Evolutionary conservation across 2,113 vertebrate species (phyloP), one percentile per base, ranked within the genome.

Genomic region (Phylloscopus whistleri): DNA sequence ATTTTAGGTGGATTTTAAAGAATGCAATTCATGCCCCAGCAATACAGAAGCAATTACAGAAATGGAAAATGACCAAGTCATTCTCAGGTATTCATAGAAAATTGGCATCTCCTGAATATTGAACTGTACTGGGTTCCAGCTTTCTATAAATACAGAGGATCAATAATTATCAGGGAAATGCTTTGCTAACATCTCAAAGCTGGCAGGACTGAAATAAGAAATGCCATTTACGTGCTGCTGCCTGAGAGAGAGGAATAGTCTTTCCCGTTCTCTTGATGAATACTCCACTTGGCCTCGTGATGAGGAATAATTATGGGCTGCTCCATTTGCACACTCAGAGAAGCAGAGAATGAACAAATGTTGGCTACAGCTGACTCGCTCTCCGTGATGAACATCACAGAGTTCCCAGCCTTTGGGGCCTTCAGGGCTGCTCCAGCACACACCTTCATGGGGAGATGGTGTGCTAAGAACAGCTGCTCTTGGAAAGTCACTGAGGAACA

Each of bases 31-130:
- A 84, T 39, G 75, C 62, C 58, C 92, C 77, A 83, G 58, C 89
- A 96, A 84, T 77, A 58, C 84, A 89, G 95, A 91, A 84, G 82
- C 90, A 97, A 96, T 96, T 96, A 94, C 74, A 97, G 89, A 96
- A 94, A 96, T 95, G 92, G 94, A 95, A 96, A 92, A 74, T 16
- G 58, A 93, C 96, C 96, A 95, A 97, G 91, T 73, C 86, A 91
- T 96, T 97, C 95, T 96, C 96, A 96, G 87, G 90, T 96, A 96
- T 96, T 96, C 94, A 93, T 49, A 95, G 90, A 97, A 97, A 96
- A 95, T 84, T 96, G 96, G 96, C 94, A 96, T 94, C 90, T 94
- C 73, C 87, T 97, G 95, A 93, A 90, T 96, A 96, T 87, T 84
- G 93, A 95, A 90, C 91, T 89, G 84, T 62, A 74, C 72, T 46